phyloP scores from a whole-genome alignment of 2,797 vertebrate species.

The Epinephelus malabaricus region DNA sequence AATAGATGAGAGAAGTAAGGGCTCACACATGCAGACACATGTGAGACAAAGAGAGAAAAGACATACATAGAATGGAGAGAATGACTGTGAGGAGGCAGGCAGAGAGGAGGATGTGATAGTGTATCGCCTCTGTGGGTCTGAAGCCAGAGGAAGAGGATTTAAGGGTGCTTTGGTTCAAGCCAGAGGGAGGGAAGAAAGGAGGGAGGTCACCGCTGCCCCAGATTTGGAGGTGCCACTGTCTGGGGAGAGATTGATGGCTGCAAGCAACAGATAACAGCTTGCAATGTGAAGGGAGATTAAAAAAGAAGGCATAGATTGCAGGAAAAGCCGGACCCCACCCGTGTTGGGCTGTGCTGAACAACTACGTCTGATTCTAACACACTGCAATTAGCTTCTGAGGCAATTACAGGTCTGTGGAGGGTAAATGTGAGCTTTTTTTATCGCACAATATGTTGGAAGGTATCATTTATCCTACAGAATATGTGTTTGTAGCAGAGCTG shows the following conservation, averaged over 20 bases:
- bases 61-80: background rate
- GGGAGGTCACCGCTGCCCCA: conserved; percentile 68
- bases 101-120: conserved; percentile 10
- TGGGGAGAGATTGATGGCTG: conserved; percentile 79
- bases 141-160: conserved; percentile 53
- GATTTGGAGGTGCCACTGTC: conserved; percentile 78
- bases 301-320: conserved; percentile 71
- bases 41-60: background rate
- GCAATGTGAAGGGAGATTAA: conserved; percentile 70
- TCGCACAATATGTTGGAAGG: conserved; percentile 44
- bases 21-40: background rate
- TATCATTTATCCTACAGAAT: conserved; percentile 38
- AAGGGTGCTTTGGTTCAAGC: conserved; percentile 49
- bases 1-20: background rate
- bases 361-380: conserved; percentile 57
- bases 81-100: conserved; percentile 6
- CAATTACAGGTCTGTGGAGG: conserved; percentile 74
- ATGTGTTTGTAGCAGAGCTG: conserved; percentile 24
- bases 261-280: conserved; percentile 79
- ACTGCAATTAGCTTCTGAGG: conserved; percentile 70
- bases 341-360: conserved; percentile 53
- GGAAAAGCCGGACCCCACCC: conserved; percentile 67
- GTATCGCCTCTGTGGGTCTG: conserved; percentile 32
- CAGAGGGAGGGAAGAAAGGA: conserved; percentile 49
- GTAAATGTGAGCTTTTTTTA: conserved; percentile 60